Percentiles rank a stretch among this genome's conserved stretches.
Evolutionary conservation across 2,888 invertebrate species (phyloP).

Genomic region (Ichneumon xanthorius): DNA sequence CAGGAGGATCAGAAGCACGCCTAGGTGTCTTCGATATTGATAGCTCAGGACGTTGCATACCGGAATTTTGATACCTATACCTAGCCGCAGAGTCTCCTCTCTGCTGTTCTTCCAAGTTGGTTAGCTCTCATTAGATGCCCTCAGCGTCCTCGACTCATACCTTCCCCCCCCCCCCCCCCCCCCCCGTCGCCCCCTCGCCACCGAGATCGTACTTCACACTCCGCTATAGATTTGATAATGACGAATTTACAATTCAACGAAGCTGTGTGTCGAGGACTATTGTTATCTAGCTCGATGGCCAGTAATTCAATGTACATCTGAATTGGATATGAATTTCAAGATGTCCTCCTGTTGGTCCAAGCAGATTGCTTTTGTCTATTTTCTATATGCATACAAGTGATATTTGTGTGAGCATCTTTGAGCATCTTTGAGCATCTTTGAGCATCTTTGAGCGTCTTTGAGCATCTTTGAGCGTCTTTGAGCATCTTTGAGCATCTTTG

Average conservation of each 20-base stretch:
- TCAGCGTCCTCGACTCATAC: slow-evolving; percentile 23
- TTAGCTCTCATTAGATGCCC: slow-evolving; percentile 24
- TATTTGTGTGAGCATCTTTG: too few relatives aligned
- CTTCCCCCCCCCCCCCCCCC: neutral
- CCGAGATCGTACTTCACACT: slow-evolving; percentile 16
- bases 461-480: too few relatives aligned
- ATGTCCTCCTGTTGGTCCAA: slow-evolving; percentile 17
- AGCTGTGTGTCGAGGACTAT: slow-evolving; percentile 63
- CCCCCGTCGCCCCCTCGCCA: neutral
- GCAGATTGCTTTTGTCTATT: neutral
- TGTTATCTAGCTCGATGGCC: slow-evolving; percentile 64
- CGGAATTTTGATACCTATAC: slow-evolving; percentile 25
- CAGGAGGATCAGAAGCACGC: slow-evolving; percentile 26
- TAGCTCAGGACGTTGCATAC: slow-evolving; percentile 57
- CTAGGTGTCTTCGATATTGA: slow-evolving; percentile 60
- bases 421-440: too few relatives aligned
- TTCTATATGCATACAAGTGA: too few relatives aligned
- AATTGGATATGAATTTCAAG: slow-evolving; percentile 66
- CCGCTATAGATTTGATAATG: slow-evolving; percentile 62
- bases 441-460: too few relatives aligned
- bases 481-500: too few relatives aligned
- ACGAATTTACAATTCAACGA: slow-evolving; percentile 72
- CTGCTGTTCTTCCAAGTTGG: slow-evolving; percentile 50
- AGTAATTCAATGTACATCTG: slow-evolving; percentile 68
- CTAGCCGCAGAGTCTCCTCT: slow-evolving; percentile 8